Percentiles rank a stretch among this genome's conserved stretches.
phyloP scores from a whole-genome alignment of 1,140 invertebrate species.

The Glossosoma conforme region DNA sequence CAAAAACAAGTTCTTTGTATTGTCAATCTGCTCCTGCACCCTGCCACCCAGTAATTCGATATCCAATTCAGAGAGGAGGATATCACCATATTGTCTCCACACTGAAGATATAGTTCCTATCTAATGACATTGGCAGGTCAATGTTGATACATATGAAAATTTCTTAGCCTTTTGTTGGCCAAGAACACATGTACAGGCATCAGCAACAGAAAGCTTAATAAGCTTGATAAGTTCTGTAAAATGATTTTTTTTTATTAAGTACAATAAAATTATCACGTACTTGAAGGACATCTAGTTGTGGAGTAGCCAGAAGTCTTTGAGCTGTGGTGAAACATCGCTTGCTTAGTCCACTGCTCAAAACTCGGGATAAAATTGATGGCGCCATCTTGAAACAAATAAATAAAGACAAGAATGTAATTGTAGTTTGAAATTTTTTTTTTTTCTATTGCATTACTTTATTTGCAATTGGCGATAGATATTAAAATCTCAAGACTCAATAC shows the following conservation, averaged over 20 bases:
- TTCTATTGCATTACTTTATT: background rate
- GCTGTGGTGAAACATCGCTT: slow-evolving; percentile 12
- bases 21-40: too few relatives aligned
- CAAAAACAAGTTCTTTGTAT: too few relatives aligned
- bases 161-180: background rate
- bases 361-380: slow-evolving; percentile 7
- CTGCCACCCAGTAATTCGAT: too few relatives aligned
- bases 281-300: slow-evolving; percentile 14
- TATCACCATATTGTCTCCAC: too few relatives aligned
- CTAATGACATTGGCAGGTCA: background rate
- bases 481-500: background rate
- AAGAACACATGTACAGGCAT: background rate
- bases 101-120: background rate
- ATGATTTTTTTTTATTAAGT: background rate
- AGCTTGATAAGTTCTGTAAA: background rate
- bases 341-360: slow-evolving; percentile 2
- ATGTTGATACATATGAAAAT: background rate
- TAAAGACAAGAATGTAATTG: too few relatives aligned
- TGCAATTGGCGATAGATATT: background rate
- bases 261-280: background rate
- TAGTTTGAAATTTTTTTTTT: too few relatives aligned
- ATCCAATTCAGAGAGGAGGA: too few relatives aligned
- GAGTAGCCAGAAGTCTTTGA: slow-evolving; percentile 6
- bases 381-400: slow-evolving; percentile 14
- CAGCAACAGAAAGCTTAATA: background rate